Evolutionary conservation across 2,888 invertebrate species (phyloP).

Genomic region (Minunthozetes semirufus): DNA sequence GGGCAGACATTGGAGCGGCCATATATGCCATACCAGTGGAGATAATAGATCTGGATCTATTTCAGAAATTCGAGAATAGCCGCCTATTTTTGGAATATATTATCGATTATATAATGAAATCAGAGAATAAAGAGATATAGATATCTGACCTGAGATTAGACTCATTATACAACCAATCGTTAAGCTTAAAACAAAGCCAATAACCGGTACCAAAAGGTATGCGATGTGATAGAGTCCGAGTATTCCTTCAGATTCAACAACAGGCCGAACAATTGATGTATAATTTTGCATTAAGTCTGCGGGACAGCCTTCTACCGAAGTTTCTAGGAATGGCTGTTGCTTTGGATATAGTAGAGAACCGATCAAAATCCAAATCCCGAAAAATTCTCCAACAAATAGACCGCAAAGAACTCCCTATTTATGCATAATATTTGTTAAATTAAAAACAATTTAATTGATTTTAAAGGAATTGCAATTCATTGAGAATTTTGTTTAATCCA

Average conservation of each 20-base stretch:
- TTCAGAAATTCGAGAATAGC: background rate
- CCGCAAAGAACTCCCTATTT: conserved; percentile 38
- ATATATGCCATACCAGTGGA: conserved; percentile 27
- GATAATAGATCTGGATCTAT: conserved; percentile 12
- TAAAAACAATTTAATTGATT: background rate
- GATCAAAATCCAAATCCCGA: conserved; percentile 37
- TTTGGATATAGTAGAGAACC: conserved; percentile 37
- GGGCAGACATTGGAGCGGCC: conserved; percentile 20
- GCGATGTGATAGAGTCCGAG: conserved; percentile 37
- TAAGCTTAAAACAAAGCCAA: conserved; percentile 38
- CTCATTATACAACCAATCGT: conserved; percentile 33
- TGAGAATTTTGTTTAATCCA: too few species aligned
- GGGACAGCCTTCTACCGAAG: conserved; percentile 6
- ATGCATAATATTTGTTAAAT: background rate
- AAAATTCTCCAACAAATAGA: conserved; percentile 36
- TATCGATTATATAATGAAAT: background rate
- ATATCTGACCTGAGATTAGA: conserved; percentile 31
- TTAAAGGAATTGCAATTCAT: too few species aligned
- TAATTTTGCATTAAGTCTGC: background rate
- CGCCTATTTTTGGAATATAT: background rate
- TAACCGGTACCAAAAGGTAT: conserved; percentile 39
- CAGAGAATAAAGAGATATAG: too few species aligned
- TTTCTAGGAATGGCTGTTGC: conserved; percentile 18
- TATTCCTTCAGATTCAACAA: conserved; percentile 25
- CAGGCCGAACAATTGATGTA: background rate